phyloP scores from a whole-genome alignment of 2,888 invertebrate genomes.

The Nyleta sp. region DNA sequence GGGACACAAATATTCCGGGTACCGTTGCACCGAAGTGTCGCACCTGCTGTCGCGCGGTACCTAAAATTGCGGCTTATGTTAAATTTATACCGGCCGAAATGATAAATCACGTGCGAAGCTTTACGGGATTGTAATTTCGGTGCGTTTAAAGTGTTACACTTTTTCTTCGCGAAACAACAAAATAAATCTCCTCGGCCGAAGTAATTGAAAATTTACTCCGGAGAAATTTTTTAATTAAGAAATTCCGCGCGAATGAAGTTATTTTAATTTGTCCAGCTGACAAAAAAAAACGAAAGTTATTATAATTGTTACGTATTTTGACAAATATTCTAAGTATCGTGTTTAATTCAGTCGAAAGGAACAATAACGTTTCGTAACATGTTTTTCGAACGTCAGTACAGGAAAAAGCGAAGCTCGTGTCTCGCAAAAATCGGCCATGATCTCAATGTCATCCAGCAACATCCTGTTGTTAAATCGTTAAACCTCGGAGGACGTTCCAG shows the following conservation, averaged over 20 bases:
- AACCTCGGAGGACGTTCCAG: slow-evolving; percentile 16
- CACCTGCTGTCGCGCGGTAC: slow-evolving; percentile 37
- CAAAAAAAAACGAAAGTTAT: too few relatives aligned
- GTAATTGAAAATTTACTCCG: slow-evolving; percentile 17
- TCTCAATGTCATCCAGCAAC: slow-evolving; percentile 41
- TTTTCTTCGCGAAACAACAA: slow-evolving; percentile 23
- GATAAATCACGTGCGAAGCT: slow-evolving; percentile 10
- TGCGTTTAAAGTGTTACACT: slow-evolving; percentile 26
- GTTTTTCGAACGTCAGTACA: too few relatives aligned
- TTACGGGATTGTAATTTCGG: slow-evolving; percentile 20
- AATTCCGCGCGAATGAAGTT: too few relatives aligned
- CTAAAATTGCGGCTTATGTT: slow-evolving; percentile 26
- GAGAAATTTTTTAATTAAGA: slow-evolving; percentile 35
- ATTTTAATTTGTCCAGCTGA: too few relatives aligned
- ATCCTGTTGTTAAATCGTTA: slow-evolving; percentile 36
- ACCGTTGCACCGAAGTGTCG: slow-evolving; percentile 28
- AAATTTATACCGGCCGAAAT: slow-evolving; percentile 24
- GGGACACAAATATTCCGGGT: slow-evolving; percentile 29
- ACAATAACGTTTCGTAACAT: too few relatives aligned
- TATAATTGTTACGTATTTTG: too few relatives aligned
- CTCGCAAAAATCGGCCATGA: slow-evolving; percentile 22
- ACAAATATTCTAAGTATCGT: slow-evolving; percentile 10
- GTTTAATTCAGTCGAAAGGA: too few relatives aligned
- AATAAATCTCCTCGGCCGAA: too few relatives aligned
- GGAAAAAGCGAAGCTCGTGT: slow-evolving; percentile 12